A percentile compares a stretch with the other conserved stretches of the same genome.
Conservation (phyloP, 1,140 invertebrate genomes). For the Drosophila kohkoa region DNA sequence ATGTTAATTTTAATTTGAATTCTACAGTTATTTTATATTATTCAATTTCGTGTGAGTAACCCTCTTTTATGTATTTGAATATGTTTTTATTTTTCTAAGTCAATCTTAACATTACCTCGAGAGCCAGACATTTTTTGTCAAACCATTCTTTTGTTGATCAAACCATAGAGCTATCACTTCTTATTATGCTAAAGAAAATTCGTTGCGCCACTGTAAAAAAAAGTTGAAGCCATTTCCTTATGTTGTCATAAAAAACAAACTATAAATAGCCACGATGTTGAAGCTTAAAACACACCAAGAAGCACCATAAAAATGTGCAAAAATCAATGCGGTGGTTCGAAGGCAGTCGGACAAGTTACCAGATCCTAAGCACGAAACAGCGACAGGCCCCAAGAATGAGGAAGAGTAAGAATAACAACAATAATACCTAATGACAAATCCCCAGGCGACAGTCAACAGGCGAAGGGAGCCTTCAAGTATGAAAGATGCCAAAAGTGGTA, state of each 20-base stretch:
- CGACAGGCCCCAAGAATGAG: not conserved
- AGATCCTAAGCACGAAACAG: conserved; percentile 33
- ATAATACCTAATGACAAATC: conserved; percentile 65
- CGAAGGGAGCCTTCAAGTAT: not conserved
- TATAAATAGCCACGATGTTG: conserved; percentile 40
- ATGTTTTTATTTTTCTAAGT: no score
- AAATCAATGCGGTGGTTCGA: conserved; percentile 67
- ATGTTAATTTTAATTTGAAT: no score
- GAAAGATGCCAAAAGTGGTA: conserved; percentile 56
- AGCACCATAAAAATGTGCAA: conserved; percentile 61
- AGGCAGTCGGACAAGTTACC: conserved; percentile 33
- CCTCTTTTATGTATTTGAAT: no score
- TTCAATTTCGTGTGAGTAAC: no score
- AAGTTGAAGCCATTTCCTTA: not conserved
- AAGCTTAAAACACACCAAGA: conserved; percentile 14
- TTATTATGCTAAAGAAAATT: no score
- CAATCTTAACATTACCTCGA: no score
- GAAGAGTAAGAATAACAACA: conserved; percentile 31
- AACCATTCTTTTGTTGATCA: no score
- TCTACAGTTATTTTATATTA: no score
- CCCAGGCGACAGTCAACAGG: conserved; percentile 53
- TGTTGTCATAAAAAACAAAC: conserved; percentile 29
- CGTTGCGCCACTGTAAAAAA: no score
- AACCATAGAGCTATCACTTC: no score
- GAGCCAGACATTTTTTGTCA: no score